Conservation (phyloP, 2,797 vertebrate genomes). For the Cyprinodon diabolis region DNA sequence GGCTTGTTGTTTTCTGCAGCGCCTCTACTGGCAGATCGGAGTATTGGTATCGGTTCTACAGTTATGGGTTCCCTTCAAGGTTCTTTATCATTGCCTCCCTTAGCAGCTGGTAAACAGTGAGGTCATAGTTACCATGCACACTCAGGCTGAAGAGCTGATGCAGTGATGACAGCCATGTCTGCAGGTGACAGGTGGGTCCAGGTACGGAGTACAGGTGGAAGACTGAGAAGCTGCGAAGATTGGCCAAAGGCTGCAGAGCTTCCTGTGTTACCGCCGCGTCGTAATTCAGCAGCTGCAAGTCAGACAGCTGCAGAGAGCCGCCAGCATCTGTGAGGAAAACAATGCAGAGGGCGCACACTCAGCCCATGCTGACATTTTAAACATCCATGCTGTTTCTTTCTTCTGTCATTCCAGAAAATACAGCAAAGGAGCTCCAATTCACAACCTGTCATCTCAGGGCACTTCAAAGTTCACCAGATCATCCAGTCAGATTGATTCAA, state of each 20-base stretch:
- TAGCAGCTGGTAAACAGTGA: too few relatives aligned
- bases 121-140: conserved; percentile 40
- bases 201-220: conserved; percentile 65
- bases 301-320: conserved; percentile 24
- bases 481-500: too few relatives aligned
- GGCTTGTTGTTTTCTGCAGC: too few relatives aligned
- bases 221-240: conserved; percentile 48
- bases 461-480: too few relatives aligned
- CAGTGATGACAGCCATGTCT: conserved; percentile 49
- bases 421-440: neutral
- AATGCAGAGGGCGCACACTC: neutral
- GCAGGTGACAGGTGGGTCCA: conserved; percentile 64
- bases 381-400: neutral
- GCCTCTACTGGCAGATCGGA: too few relatives aligned
- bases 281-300: conserved; percentile 60
- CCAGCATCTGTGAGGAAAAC: neutral
- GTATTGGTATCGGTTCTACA: too few relatives aligned
- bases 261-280: conserved; percentile 47
- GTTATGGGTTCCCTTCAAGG: too few relatives aligned
- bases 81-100: too few relatives aligned
- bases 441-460: too few relatives aligned
- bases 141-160: conserved; percentile 46
- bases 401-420: neutral
- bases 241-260: conserved; percentile 43
- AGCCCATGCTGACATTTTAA: neutral